Evolutionary conservation across 2,888 invertebrate genomes (phyloP), one percentile per base, ranked within the genome.

Genomic region (Folsomia candida): DNA sequence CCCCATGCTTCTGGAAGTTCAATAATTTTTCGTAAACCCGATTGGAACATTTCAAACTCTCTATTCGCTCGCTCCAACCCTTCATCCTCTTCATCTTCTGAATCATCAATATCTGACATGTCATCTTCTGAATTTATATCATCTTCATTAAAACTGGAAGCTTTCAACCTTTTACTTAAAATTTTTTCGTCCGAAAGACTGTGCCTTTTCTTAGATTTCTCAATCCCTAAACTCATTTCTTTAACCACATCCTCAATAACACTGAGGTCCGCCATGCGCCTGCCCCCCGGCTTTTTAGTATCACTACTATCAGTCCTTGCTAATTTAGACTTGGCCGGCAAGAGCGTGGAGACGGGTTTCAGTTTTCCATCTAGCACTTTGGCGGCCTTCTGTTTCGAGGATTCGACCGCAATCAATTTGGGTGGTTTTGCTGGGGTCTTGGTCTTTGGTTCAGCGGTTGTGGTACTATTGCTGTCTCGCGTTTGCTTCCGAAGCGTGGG

Each of bases 1-100:
- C 70, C 76, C 79, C 79, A 79, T n/a, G 68, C 66, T 47, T 73
- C 75, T 37, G 77, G 71, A 2, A 79, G 61, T 11, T 67, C 51
- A 51, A 74, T 66, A 24, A 66, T 66, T 2, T 62, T 69, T 61
- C 75, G 76, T 1, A 76, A 62, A 2, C 71, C 70, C 18, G 61
- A 59, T 28, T 75, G 71, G 62, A 79, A 79, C 51, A 68, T 57
- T 68, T 76, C 76, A 66, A 78, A 78, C 28, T 74, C 72, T 57
- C 72, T 61, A 27, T 75, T 73, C 51, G 74, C 71, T 27, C 61
- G 67, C 37, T 65, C 58, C 9, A 59, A 61, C 27, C 65, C 70
- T 37, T 67, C 67, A 27, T 62, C 54, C n/a, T 54, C 67, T 20
- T 26, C 29, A n/a, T 62, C 63, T 11, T 25, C 20, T 9, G 9